Evolutionary conservation across 1,140 invertebrate genomes (phyloP).

Genomic region (Cydia pomonella): DNA sequence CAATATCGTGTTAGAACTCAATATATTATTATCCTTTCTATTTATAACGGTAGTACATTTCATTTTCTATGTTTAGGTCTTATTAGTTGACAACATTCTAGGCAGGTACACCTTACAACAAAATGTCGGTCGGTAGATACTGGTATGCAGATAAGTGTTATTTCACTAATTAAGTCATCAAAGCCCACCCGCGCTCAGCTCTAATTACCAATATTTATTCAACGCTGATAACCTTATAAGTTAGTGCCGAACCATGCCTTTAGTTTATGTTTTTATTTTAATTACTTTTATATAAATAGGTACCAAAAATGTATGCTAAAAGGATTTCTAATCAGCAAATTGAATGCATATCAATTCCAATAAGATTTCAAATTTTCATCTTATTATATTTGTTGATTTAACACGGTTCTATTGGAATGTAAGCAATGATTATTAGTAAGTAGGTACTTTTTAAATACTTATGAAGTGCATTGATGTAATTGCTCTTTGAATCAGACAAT

Average conservation of each 20-base stretch:
- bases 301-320: neutral
- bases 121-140: conserved; percentile 10
- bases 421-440: neutral
- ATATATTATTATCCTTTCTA: neutral
- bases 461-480: conserved; percentile 9
- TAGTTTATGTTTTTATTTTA: neutral
- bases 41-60: neutral
- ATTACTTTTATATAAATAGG: neutral
- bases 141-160: neutral
- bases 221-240: neutral
- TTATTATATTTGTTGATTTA: neutral
- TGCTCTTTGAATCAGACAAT: conserved; percentile 29
- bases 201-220: conserved; percentile 9
- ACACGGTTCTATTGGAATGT: neutral
- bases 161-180: conserved; percentile 7
- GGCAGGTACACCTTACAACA: neutral
- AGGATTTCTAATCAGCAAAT: conserved; percentile 2
- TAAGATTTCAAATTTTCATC: neutral
- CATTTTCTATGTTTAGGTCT: neutral
- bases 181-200: conserved; percentile 9
- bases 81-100: neutral
- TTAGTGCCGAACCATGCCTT: neutral
- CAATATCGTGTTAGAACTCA: neutral
- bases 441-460: conserved; percentile 6
- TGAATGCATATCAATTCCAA: neutral